Percentiles rank a stretch among this genome's conserved stretches.
Conservation (phyloP, 2,797 vertebrate species). For the Cichlasoma orientale region DNA sequence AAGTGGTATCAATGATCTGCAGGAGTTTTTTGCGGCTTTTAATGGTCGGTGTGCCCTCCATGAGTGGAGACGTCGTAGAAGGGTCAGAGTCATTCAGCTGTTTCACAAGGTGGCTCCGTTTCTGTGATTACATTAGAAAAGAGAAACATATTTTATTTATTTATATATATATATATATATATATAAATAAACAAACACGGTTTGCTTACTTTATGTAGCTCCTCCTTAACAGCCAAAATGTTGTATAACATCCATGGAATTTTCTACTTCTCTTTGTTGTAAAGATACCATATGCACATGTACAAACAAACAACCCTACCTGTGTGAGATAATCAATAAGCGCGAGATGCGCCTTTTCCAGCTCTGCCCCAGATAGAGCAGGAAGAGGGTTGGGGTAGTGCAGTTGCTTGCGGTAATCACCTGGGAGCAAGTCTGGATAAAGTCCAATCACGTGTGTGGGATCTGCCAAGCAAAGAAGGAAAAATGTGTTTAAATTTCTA, state of each 20-base stretch:
- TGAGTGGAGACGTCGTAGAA: slow-evolving; percentile 93
- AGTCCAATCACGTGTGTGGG: slow-evolving; percentile 98
- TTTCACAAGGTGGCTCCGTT: slow-evolving; percentile 96
- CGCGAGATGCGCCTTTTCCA: slow-evolving; percentile 97
- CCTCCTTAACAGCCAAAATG: background rate
- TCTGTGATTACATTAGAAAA: slow-evolving; percentile 74
- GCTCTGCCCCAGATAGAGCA: slow-evolving; percentile 88
- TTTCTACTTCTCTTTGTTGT: background rate
- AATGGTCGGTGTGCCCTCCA: slow-evolving; percentile 97
- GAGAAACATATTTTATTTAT: too few species aligned
- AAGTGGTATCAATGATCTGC: slow-evolving; percentile 97
- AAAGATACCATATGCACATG: background rate
- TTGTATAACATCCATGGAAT: accelerated
- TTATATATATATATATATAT: too few species aligned
- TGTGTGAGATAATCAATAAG: slow-evolving; percentile 99
- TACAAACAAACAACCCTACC: slow-evolving; percentile 60
- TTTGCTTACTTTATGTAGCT: background rate
- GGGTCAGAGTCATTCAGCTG: slow-evolving; percentile 95
- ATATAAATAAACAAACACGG: too few species aligned
- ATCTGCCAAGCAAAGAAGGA: slow-evolving; percentile 79
- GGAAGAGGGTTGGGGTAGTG: slow-evolving; percentile 97
- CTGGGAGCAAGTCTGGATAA: slow-evolving; percentile 95
- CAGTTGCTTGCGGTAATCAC: slow-evolving; percentile 96
- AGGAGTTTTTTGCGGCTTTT: slow-evolving; percentile 97
- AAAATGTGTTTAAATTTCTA: background rate